Evolutionary conservation across 2,113 vertebrate species (phyloP), one percentile per base, ranked within the genome.

Genomic region (Synchiropus splendidus): DNA sequence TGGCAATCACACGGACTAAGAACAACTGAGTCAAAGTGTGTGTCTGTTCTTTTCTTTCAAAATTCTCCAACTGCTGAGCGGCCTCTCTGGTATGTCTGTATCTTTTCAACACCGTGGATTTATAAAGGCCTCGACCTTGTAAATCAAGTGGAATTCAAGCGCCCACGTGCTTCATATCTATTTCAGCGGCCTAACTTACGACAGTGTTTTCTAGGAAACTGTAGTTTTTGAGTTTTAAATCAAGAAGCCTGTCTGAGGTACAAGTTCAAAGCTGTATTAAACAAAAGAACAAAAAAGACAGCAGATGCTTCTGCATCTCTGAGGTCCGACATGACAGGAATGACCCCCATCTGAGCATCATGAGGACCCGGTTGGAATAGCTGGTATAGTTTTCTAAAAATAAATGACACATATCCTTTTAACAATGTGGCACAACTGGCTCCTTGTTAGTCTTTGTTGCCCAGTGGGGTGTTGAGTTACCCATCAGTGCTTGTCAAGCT

Each of bases 361-460:
- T 70, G 59, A 61, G 67, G 56, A 67, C 52, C 58, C 63, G 21
- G 64, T 58, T 69, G 45, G 61, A 69, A 74, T 61, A 53, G 50
- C 54, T 68, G 51, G 73, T 65, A 36, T 64, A 59, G 39, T 59
- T 57, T 47, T 72, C 74, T 78, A 77, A 76, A 80, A 80, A 85
- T 79, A 82, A 48, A 42, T 16, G 48, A 31, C 65, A 73, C 36
- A 56, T 64, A 70, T 51, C 50, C 51, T 66, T 58, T 42, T 46
- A 76, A 84, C 79, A 81, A 71, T 75, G 67, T 31, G 9, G 46
- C 50, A 70, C 70, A 58, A 76, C 64, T 56, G 74, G 61, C 61
- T 64, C 39, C 63, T 54, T 48, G 73, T 71, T 70, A 65, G 21
- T 27, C 21, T 39, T 37, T 48, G 45, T 50, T 67, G 62, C 62